Evolutionary conservation across 37 sponge, comb jelly and placozoan species (phyloP).

Genomic region (Ephydatia muelleri): DNA sequence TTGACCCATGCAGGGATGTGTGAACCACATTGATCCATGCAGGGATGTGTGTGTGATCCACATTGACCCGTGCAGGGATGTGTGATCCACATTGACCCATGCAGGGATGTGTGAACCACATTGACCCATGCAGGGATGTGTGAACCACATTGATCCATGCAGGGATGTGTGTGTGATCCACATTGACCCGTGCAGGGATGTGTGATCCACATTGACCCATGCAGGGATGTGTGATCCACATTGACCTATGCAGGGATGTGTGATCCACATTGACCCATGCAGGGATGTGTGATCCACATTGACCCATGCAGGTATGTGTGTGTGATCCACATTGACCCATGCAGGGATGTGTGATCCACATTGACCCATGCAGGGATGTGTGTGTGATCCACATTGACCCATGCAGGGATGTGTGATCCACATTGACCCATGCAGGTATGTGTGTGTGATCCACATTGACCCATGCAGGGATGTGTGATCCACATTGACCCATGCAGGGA

Average conservation of each 20-base stretch:
- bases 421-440: constrained; percentile 6
- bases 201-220: neutral
- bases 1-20: too few relatives aligned
- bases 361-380: too few relatives aligned
- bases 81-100: constrained; percentile 31
- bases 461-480: neutral
- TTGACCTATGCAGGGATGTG: constrained; percentile 10
- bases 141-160: too few relatives aligned
- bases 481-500: too few relatives aligned
- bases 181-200: too few relatives aligned
- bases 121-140: too few relatives aligned
- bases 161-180: too few relatives aligned
- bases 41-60: neutral
- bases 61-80: constrained; percentile 8
- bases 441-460: constrained; percentile 34
- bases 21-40: neutral
- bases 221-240: neutral
- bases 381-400: neutral
- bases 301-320: too few relatives aligned
- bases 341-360: too few relatives aligned
- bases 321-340: too few relatives aligned
- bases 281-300: too few relatives aligned
- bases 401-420: neutral
- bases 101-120: too few relatives aligned
- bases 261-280: constrained; percentile 24